Evolutionary conservation across 2,113 vertebrate species (phyloP), one percentile per base, ranked within the genome.

Genomic region (Anhinga rufa): DNA sequence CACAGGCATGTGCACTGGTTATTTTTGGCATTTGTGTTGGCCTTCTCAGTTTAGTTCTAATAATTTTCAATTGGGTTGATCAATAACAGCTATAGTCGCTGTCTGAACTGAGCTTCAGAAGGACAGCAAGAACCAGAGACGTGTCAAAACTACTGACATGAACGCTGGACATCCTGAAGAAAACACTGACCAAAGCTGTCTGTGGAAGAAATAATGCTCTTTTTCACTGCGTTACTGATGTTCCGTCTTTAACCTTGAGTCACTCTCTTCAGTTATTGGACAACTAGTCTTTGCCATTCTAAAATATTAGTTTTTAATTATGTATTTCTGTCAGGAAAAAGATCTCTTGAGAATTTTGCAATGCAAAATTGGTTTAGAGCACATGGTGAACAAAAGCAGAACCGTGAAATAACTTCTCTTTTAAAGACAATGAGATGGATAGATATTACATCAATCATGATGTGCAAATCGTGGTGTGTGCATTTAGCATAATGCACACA

Each of bases 1-100:
- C 88, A 54, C 97, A 99, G 99, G 99, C 99, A 3, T 94, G 98
- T 54, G 54, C 97, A 24, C 94, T 99, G 94, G 94, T 99, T 94
- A 42, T 99, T 89, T 98, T 99, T 88, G 99, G 99, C 26, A n/a
- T 98, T 93, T 96, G 98, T 79, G 97, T 99, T 96, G 99, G 99
- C 58, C 94, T 98, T 84, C 93, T 98, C 94, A 99, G 99, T 97
- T 98, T 99, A 79, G 91, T 95, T 80, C 76, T 99, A 80, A 99
- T 99, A 64, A 93, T 99, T 92, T 94, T 98, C 95, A 97, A 97
- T 34, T 99, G 98, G 99, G 86, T 95, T 93, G 95, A 97, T 86
- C 97, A 94, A 28, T 98, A 96, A 89, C 58, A 94, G 61, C 28
- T 46, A 3, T 42, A 74, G 70, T 31, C 57, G 13, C 7, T 92